These are phyloP conservation scores for Amphibalanus amphitrite DNA, from an alignment of 1,140 invertebrate genomes.

Conservation along the genomic window DNA sequence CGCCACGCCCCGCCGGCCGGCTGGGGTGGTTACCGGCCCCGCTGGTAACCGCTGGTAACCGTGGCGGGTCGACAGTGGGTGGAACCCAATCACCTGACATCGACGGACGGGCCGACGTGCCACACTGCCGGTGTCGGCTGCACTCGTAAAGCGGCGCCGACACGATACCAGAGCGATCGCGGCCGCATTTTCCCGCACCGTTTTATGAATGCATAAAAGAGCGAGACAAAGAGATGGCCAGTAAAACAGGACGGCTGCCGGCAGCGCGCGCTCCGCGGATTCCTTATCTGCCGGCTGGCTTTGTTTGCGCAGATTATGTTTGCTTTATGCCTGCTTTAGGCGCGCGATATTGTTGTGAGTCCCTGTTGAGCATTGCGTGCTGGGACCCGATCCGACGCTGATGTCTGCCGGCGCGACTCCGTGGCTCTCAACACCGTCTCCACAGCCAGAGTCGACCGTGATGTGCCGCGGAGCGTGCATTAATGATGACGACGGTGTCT, in stretches of 20 bases:
- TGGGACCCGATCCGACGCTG: not conserved
- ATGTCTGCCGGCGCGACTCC: not conserved
- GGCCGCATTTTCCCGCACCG: not conserved
- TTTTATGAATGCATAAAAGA: not conserved
- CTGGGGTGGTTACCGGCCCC: too few relatives aligned
- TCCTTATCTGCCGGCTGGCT: not conserved
- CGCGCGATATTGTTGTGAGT: not conserved
- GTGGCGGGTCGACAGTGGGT: too few relatives aligned
- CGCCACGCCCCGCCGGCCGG: too few relatives aligned
- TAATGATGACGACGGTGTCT: not conserved
- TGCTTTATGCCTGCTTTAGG: not conserved
- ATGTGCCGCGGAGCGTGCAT: not conserved
- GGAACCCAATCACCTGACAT: too few relatives aligned
- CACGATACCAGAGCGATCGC: not conserved
- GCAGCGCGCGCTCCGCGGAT: not conserved
- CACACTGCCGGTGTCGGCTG: too few relatives aligned
- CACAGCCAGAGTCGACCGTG: not conserved
- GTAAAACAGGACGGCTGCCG: not conserved
- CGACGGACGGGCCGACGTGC: too few relatives aligned
- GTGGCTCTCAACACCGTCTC: not conserved
- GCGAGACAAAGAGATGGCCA: not conserved
- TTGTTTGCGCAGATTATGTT: not conserved
- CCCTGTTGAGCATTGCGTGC: not conserved
- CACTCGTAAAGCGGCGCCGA: not conserved
- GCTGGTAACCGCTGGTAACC: too few relatives aligned